Conservation (phyloP, 2,797 vertebrate genomes). For the Knipowitschia caucasica region DNA sequence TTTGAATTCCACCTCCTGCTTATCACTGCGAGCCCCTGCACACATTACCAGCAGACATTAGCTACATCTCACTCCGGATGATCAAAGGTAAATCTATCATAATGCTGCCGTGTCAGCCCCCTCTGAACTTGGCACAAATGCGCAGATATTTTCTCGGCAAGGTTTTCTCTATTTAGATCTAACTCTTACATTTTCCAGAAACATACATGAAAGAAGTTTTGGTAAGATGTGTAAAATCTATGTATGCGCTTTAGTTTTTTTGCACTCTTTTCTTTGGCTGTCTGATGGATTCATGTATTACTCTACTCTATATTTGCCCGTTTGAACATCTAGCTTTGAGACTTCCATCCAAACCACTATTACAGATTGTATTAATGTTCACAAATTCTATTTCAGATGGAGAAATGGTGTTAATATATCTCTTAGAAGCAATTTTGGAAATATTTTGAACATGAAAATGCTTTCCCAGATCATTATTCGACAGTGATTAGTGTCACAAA, state of each 20-base stretch:
- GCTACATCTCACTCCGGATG: conserved; percentile 12
- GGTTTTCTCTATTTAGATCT: conserved; percentile 20
- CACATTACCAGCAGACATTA: conserved; percentile 19
- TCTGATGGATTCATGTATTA: no score
- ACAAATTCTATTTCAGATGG: no score
- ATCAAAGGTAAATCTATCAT: conserved; percentile 29
- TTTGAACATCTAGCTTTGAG: no score
- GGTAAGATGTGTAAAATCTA: conserved; percentile 9
- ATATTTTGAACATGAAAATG: no score
- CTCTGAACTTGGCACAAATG: conserved; percentile 4
- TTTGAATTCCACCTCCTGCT: conserved; percentile 30
- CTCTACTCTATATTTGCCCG: no score
- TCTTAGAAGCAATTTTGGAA: no score
- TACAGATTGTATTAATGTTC: no score
- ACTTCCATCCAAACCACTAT: no score
- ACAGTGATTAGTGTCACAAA: no score
- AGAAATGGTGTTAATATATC: no score
- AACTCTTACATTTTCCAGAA: conserved; percentile 20
- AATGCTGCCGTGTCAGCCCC: conserved; percentile 25
- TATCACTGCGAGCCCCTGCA: conserved; percentile 15
- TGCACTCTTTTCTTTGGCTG: neutral
- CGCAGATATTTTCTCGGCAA: conserved; percentile 20
- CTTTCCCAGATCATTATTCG: no score
- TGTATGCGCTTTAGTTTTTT: conserved; percentile 21
- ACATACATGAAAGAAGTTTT: conserved; percentile 17